Evolutionary conservation across 1,140 invertebrate genomes (phyloP), one percentile per base, ranked within the genome.

Genomic region (Hermatobates lingyangjiaoensis): DNA sequence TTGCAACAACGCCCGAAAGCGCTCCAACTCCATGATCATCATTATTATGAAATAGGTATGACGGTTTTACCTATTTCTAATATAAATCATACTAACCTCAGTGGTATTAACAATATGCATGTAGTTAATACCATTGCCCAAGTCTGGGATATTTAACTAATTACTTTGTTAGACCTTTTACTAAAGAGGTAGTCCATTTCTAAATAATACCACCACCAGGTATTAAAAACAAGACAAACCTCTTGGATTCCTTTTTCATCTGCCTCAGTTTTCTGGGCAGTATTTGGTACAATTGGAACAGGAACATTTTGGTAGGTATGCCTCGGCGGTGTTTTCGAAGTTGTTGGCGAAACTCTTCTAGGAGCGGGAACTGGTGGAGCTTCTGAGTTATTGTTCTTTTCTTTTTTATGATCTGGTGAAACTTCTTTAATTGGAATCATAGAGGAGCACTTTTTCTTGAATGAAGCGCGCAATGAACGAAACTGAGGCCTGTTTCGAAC

Each of bases 231-330:
- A 10, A 12, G 10, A 34, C 10, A 34, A 34, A 34, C 10, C 30
- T 12, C 10, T 34, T 34, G 10, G 30, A 12, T 34, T 34, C 18
- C 30, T 10, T 34, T 34, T 12, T 34, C 18, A 34, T 34, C 18
- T 12, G 42, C 20, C 42, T 46, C 7, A 14, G 5, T 46, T 12
- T 46, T 12, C 24, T 46, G 45, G 5, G 26, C 40, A 44, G 49
- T 26, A 44, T 44, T 51, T 20, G 69, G 67, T 59, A 62, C 66
- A 53, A 70, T 65, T 47, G 71, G 67, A 51, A 66, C 61, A 48
- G 70, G 69, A 45, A 73, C 66, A 57, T 73, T 72, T 64, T 72
- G 70, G 57, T 72, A 72, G 14, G 66, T 71, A 58, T 72, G 71
- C 61, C 68, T 59, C n/a, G 38, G 63, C 62, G 69, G 69, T 15